Evolutionary conservation across 2,113 vertebrate species (phyloP).

Genomic region (Trachemys scripta): DNA sequence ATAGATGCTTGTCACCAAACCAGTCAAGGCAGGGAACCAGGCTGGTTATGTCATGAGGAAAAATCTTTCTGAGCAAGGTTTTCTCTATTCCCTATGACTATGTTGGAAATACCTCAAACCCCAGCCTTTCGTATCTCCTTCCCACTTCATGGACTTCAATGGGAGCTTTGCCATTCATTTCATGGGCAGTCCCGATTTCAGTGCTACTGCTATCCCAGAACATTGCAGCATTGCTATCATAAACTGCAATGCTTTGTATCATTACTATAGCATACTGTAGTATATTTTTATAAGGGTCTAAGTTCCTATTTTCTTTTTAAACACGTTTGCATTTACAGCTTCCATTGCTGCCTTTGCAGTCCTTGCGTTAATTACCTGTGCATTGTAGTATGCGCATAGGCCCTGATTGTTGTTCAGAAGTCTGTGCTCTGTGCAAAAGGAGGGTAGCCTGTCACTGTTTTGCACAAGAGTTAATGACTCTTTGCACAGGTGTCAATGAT

Average conservation of each 20-base stretch:
- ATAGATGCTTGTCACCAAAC: not conserved
- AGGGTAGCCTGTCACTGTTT: not conserved
- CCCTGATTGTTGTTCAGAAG: not conserved
- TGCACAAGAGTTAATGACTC: not conserved
- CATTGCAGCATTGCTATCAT: not conserved
- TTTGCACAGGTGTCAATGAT: not conserved
- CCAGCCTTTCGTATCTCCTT: not conserved
- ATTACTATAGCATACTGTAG: not conserved
- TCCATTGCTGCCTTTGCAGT: no score
- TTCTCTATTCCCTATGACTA: slow-evolving; percentile 55
- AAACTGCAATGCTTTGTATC: not conserved
- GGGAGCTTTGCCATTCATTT: not conserved
- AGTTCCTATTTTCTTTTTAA: no score
- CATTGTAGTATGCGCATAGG: not conserved
- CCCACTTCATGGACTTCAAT: not conserved
- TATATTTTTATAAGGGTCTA: no score
- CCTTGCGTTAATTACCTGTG: no score
- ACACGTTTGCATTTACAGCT: no score
- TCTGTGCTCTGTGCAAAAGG: fast-evolving
- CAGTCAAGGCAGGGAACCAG: slow-evolving; percentile 57
- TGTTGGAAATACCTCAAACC: not conserved
- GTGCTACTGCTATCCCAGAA: not conserved
- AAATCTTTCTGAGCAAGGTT: slow-evolving; percentile 30
- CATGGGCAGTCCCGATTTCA: not conserved
- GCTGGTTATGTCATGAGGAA: slow-evolving; percentile 41